Base-by-base conservation (phyloP, 2,888 invertebrate genomes). In the Cancer borealis region DNA sequence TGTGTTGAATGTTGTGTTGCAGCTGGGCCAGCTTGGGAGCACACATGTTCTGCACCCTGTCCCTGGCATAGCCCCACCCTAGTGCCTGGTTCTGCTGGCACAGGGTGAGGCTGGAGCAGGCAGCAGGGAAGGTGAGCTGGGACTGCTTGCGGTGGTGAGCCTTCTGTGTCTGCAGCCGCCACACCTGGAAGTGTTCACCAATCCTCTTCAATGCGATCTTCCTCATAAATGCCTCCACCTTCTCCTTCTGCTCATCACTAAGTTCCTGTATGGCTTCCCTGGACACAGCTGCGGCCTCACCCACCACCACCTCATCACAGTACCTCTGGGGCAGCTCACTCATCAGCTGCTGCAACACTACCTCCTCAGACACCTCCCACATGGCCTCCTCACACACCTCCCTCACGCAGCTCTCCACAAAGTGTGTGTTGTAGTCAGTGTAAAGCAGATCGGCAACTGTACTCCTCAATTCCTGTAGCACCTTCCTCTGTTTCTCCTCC, bases 61-160 rank as follows among this genome's bases (percentile, higher is more conserved):
- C 92, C 89, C 95, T 93, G 3, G 88, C 46, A 49, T 95, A 94
- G 26, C 95, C 95, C 95, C 95, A 95, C 4, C 93, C 92, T 45
- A 95, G 91, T 14, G 92, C 49, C 54, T 88, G 47, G 87, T 93
- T 94, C 88, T 94, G 94, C 45, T 94, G 87, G 5, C 21, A 8
- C 30, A 93, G 47, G 49, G 88, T 47, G 21, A 94, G 90, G 21
- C 92, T 88, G 12, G 92, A 92, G 45, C 94, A 90, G 26, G 39
- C 45, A 4, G 94, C 95, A 10, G 95, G 95, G 60, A 95, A 95
- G 14, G 92, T 93, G 60, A 92, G 90, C 47, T 92, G 92, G 8
- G 94, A 92, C 66, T 92, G 89, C 46, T 95, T 94, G 21, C 90
- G 93, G 17, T 79, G 88, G n/a, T 84, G 95, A 17, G 87, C 88